phyloP scores from a whole-genome alignment of 2,797 vertebrate species.

The Masticophis lateralis region DNA sequence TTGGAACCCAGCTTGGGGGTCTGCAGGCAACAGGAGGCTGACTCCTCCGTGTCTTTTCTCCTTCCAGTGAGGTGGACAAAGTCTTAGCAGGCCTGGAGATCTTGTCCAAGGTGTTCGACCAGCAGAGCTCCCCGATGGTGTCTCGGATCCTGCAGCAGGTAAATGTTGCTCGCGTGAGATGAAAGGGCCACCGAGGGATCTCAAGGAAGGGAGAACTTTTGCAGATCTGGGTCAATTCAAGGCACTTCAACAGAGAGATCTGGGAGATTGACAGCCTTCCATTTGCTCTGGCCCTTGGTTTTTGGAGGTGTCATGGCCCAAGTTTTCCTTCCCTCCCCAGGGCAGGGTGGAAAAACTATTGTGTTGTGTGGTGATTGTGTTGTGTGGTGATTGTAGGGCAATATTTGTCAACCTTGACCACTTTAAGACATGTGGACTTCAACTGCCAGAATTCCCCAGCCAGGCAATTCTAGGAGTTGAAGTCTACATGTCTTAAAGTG shows the following conservation, averaged over 20 bases:
- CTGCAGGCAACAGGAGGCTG: too few species aligned
- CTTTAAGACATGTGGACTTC: too few species aligned
- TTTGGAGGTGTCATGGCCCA: not conserved
- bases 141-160: slow-evolving; percentile 95
- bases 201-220: not conserved
- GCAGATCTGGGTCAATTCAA: not conserved
- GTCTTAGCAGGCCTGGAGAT: slow-evolving; percentile 92
- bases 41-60: not conserved
- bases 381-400: not conserved
- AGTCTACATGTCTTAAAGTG: too few species aligned
- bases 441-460: too few species aligned
- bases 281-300: not conserved
- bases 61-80: slow-evolving; percentile 89
- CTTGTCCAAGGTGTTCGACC: slow-evolving; percentile 94
- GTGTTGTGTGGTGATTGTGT: not conserved
- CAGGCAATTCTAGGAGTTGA: too few species aligned
- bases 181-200: not conserved
- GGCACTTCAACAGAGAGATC: not conserved
- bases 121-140: slow-evolving; percentile 90
- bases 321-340: not conserved
- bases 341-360: not conserved
- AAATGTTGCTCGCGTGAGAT: not conserved
- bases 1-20: too few species aligned
- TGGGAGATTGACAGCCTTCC: not conserved
- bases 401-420: too few species aligned